These are phyloP conservation scores for Lamellibrachia columna DNA, from an alignment of 2,888 invertebrate genomes.

Conservation along the genomic window DNA sequence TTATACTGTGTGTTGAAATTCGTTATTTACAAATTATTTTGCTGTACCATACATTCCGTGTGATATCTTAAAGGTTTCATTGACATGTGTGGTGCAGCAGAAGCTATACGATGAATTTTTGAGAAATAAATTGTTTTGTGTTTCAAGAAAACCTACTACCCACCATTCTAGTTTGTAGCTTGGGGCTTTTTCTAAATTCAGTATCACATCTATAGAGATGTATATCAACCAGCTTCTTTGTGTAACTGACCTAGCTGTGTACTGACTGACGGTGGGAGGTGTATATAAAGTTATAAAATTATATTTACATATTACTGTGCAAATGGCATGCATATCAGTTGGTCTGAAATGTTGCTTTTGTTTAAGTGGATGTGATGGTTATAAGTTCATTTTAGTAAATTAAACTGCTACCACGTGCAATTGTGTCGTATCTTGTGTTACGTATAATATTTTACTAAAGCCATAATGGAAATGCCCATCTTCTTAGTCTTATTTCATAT, in stretches of 20 bases:
- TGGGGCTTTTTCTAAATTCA: background rate
- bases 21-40: background rate
- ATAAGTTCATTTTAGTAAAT: constrained; percentile 3
- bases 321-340: background rate
- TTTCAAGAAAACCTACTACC: background rate
- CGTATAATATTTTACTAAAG: background rate
- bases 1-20: background rate
- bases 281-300: constrained; percentile 3
- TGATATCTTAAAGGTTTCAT: background rate
- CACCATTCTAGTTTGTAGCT: background rate
- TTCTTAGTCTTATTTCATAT: background rate
- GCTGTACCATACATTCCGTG: background rate
- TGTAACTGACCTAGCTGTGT: background rate
- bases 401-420: background rate
- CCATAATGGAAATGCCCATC: background rate
- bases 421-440: background rate
- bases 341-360: background rate
- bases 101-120: background rate
- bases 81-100: background rate
- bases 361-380: constrained; percentile 16
- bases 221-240: background rate
- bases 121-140: background rate
- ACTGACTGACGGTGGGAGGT: background rate
- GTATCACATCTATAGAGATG: background rate
- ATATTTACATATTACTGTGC: background rate